Base-by-base conservation (phyloP, 1,140 invertebrate genomes). In the Euschistus heros region DNA sequence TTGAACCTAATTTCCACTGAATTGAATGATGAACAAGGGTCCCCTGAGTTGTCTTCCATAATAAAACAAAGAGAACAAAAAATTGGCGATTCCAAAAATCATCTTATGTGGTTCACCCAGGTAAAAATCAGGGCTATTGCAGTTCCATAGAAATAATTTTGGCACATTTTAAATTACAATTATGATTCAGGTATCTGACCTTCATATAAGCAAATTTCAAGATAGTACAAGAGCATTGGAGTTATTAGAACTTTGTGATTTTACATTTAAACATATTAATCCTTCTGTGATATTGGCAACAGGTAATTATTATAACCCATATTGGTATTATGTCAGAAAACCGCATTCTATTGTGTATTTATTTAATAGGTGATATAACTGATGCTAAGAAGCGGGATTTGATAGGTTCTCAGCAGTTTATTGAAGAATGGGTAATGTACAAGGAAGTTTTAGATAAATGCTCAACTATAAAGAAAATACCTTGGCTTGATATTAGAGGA, bases 401-500 rank as follows among this genome's bases (percentile, higher is more conserved):
- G 69, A 83, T 91, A 71, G 89, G 90, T 8, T 94, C 91, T 24
- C 80, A 81, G 30, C 92, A 96, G 78, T 85, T 84, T 71, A 75
- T 86, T 70, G 81, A 85, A 71, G 94, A 97, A 79, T 97, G 93
- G 93, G 73, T 84, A 67, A 79, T 83, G 69, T 97, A 97, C 75
- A 78, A 82, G 68, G 79, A 85, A 70, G 79, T 88, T 68, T 77
- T 95, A 27, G 79, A 83, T 46, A 80, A 87, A 67, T 84, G 82
- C 67, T 80, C 84, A 80, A 91, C 22, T 76, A 37, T 47, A 10
- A 62, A 60, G 13, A 84, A 82, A 73, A 91, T 89, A 5, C 77
- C 82, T 13, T 96, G 92, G 92, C 77, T 96, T 54, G 94, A 96
- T 78, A 87, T 94, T 65, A 80, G 92, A 76, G 94, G 94, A 75